Evolutionary conservation across 2,797 vertebrate genomes (phyloP).

Genomic region (Acipenser transmontanus): DNA sequence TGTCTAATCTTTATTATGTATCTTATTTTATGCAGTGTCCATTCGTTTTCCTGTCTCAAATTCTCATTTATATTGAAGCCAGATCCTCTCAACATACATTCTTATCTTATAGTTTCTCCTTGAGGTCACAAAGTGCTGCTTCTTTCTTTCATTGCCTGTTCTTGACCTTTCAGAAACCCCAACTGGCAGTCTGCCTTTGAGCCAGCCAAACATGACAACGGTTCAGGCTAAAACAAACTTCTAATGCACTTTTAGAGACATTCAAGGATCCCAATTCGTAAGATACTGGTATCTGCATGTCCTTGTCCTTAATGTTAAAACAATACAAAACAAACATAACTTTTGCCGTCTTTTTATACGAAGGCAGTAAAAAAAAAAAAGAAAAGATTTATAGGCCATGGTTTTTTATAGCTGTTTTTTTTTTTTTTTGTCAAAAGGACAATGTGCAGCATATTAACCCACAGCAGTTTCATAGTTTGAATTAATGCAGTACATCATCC

Average conservation of each 20-base stretch:
- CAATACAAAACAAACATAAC: no score
- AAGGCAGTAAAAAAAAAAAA: no score
- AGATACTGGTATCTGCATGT: no score
- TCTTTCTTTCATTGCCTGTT: constrained; percentile 9
- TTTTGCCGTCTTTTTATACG: no score
- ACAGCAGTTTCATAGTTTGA: no score
- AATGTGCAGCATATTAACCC: no score
- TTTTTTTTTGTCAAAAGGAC: no score
- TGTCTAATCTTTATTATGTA: background rate
- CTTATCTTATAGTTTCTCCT: constrained; percentile 13
- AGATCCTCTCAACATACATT: constrained; percentile 8
- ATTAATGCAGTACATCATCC: no score
- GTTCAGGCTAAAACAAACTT: background rate
- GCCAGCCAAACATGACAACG: background rate
- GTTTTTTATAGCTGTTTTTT: no score
- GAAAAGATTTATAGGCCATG: no score
- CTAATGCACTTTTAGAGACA: background rate
- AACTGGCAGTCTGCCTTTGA: constrained; percentile 6
- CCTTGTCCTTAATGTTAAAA: no score
- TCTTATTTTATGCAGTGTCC: background rate
- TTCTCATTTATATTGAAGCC: constrained; percentile 9
- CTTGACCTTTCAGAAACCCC: constrained; percentile 13
- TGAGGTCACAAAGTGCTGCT: constrained; percentile 6
- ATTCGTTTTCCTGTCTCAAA: constrained; percentile 9
- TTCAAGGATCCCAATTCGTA: no score